These are phyloP conservation scores for Theristicus caerulescens DNA, from an alignment of 2,113 vertebrate species.

Conservation along the genomic window DNA sequence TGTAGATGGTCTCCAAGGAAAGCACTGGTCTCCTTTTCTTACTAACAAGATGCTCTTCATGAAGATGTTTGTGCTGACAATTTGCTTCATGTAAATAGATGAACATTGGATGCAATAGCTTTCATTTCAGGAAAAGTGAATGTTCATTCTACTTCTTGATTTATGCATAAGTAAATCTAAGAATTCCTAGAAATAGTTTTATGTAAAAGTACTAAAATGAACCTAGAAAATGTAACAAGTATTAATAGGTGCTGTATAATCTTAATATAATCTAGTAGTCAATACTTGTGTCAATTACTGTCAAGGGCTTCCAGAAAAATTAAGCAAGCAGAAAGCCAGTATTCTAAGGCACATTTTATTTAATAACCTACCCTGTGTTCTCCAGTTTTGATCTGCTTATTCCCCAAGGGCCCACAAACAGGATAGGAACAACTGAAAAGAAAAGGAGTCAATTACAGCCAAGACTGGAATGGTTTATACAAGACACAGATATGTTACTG, in stretches of 20 bases:
- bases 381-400: slow-evolving; percentile 83
- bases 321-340: neutral
- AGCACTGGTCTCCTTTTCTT: neutral
- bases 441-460: neutral
- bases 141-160: neutral
- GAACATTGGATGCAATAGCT: neutral
- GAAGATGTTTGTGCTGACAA: neutral
- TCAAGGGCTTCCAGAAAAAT: neutral
- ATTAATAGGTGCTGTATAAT: neutral
- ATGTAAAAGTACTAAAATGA: neutral
- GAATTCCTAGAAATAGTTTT: neutral
- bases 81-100: neutral
- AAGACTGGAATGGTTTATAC: neutral
- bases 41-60: neutral
- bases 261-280: neutral
- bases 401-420: slow-evolving; percentile 89
- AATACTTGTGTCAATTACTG: neutral
- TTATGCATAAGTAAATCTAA: neutral
- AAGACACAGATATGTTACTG: neutral
- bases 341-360: neutral
- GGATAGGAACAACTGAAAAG: slow-evolving; percentile 83
- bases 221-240: neutral
- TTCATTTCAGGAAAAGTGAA: neutral
- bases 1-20: neutral
- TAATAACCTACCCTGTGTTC: slow-evolving; percentile 81